phyloP scores from a whole-genome alignment of 1,140 invertebrate species.

The Caenorhabditis remanei region DNA sequence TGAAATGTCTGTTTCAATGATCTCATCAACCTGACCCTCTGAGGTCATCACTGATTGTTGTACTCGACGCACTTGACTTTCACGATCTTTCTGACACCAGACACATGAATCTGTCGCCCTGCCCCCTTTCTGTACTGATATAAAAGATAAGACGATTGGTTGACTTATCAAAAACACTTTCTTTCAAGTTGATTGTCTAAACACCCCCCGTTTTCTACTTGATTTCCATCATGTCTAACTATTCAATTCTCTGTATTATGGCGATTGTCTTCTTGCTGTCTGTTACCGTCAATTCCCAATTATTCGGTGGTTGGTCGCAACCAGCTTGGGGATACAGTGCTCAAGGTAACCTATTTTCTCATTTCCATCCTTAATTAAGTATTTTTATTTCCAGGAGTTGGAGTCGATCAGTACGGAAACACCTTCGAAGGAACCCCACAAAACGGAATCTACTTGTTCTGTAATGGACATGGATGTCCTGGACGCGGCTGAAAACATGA shows the following conservation, averaged over 20 bases:
- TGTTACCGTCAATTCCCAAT: background rate
- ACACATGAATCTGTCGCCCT: background rate
- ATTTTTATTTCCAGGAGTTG: background rate
- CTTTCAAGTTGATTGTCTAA: slow-evolving; percentile 41
- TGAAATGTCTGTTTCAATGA: slow-evolving; percentile 9
- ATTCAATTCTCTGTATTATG: slow-evolving; percentile 23
- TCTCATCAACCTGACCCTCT: background rate
- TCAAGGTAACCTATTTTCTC: background rate
- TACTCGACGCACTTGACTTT: slow-evolving; percentile 10
- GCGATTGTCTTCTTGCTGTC: slow-evolving; percentile 30
- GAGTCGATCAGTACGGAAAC: slow-evolving; percentile 30
- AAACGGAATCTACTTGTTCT: slow-evolving; percentile 52
- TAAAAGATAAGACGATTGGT: background rate
- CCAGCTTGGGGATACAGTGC: slow-evolving; percentile 35
- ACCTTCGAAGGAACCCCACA: slow-evolving; percentile 50
- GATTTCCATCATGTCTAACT: slow-evolving; percentile 39
- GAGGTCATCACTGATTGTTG: background rate
- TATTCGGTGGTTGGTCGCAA: slow-evolving; percentile 49
- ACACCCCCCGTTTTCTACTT: background rate
- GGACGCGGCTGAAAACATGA: slow-evolving; percentile 26
- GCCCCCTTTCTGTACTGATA: slow-evolving; percentile 30
- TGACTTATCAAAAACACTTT: slow-evolving; percentile 3
- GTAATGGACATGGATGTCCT: slow-evolving; percentile 46
- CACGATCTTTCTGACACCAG: background rate
- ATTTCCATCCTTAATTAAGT: background rate